Conservation (phyloP, 1,140 invertebrate genomes). For the Trypoxylus dichotomus region DNA sequence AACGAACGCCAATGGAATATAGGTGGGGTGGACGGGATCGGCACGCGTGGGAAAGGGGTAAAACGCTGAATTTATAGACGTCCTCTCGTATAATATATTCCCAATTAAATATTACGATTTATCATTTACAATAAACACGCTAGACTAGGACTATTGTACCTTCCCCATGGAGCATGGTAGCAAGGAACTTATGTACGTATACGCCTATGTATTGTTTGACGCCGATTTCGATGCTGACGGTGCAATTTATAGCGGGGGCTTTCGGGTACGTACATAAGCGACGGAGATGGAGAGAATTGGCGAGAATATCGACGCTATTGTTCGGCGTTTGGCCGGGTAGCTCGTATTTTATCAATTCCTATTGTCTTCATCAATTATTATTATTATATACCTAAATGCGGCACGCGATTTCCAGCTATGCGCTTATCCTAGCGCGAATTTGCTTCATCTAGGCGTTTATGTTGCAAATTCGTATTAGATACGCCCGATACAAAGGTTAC, state of each 20-base stretch:
- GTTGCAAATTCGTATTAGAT: not conserved
- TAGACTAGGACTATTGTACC: too few relatives aligned
- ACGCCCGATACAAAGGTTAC: not conserved
- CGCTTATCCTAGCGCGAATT: not conserved
- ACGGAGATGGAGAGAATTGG: not conserved
- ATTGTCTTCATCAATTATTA: constrained; percentile 7
- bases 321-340: not conserved
- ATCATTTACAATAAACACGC: constrained; percentile 1
- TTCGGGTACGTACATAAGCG: too few relatives aligned
- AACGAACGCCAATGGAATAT: too few relatives aligned
- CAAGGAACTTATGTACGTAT: too few relatives aligned
- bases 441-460: not conserved
- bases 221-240: too few relatives aligned
- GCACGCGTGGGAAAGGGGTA: not conserved
- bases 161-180: too few relatives aligned
- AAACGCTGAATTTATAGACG: not conserved
- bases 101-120: constrained; percentile 30
- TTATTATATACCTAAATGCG: not conserved
- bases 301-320: constrained; percentile 4
- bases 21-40: not conserved
- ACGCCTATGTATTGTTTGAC: too few relatives aligned
- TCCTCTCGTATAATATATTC: constrained; percentile 4
- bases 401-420: not conserved
- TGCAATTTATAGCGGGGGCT: too few relatives aligned
- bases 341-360: not conserved